phyloP scores from a whole-genome alignment of 1,140 invertebrate genomes.

The Berghia stephanieae region DNA sequence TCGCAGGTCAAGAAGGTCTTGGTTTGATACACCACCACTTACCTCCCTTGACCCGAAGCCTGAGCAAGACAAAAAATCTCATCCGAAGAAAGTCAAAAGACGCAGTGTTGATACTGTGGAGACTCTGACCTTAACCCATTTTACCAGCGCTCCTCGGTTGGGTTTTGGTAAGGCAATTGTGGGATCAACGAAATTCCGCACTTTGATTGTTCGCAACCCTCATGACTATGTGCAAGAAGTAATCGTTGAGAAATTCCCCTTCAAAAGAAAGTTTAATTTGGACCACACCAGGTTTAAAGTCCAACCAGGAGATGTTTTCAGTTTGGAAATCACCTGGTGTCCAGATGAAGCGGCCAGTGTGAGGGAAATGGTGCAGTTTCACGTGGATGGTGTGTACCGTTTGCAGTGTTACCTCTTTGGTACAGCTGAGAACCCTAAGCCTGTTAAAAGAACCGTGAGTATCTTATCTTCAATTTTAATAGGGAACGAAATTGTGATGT shows the following conservation, averaged over 20 bases:
- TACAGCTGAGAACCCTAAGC: conserved; percentile 43
- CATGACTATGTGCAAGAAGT: conserved; percentile 59
- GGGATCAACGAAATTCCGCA: conserved; percentile 41
- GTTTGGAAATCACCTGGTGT: conserved; percentile 48
- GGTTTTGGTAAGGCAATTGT: conserved; percentile 49
- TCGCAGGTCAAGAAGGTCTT: conserved; percentile 43
- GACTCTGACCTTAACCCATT: conserved; percentile 54
- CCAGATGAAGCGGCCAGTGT: conserved; percentile 50
- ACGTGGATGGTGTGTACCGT: conserved; percentile 50
- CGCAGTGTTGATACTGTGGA: conserved; percentile 47
- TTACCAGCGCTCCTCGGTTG: conserved; percentile 55
- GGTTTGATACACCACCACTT: conserved; percentile 52
- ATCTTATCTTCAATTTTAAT: neutral
- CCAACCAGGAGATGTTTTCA: conserved; percentile 37
- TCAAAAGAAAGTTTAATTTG: conserved; percentile 52
- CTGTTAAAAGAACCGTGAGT: conserved; percentile 35
- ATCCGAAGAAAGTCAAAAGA: conserved; percentile 27
- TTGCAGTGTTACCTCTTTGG: conserved; percentile 57
- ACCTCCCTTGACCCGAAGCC: conserved; percentile 28
- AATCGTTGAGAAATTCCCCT: conserved; percentile 54
- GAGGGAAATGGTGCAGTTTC: conserved; percentile 57
- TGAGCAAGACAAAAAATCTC: neutral
- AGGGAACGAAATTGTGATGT: neutral
- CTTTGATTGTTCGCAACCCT: conserved; percentile 51
- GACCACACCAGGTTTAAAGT: conserved; percentile 45